Base-by-base conservation (phyloP, 2,797 vertebrate genomes). In the Vultur gryphus region DNA sequence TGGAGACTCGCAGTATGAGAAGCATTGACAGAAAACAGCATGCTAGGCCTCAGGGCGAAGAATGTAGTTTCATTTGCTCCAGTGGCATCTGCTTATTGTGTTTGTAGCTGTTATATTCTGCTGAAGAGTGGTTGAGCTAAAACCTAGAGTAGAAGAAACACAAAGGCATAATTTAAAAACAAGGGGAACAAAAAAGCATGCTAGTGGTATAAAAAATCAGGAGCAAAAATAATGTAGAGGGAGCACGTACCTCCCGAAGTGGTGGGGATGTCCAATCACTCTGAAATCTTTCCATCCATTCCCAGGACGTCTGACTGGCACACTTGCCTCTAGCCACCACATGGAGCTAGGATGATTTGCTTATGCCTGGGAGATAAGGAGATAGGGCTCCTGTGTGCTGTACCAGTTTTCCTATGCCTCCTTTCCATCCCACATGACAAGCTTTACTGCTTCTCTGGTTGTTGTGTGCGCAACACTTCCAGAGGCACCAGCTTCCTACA, bases 41-140 rank as follows among this genome's bases (percentile, higher is more conserved):
- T 62, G 89, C 86, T 75, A 37, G 87, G 92, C 90, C 96, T 67
- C 39, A 46, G 80, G 89, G 78, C 52, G 2, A 94, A 67, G 89
- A 97, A 89, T 87, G 82, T 44, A 86, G 83, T 90, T 97, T 96
- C 84, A 77, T 96, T 97, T 97, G 44, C 87, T 97, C 84, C 82
- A 87, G 55, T 90, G 92, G 73, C 84, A 92, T 96, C 90, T 94
- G 75, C 49, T 49, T 84, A 86, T 85, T 96, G 77, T 94, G 84
- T 93, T 80, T 91, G 88, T 84, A 79, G 70, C 28, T 91, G 64
- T 92, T 96, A 44, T 14, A 23, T 77, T 95, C 87, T 77, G 79
- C 61, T 88, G 78, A 92, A 78, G 85, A 96, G 90, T 70, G 64
- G 65, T 10, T 61, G 62, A 91, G 71, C 84, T 89, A 71, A 84